phyloP scores from a whole-genome alignment of 2,113 vertebrate species.

The Nestor notabilis region DNA sequence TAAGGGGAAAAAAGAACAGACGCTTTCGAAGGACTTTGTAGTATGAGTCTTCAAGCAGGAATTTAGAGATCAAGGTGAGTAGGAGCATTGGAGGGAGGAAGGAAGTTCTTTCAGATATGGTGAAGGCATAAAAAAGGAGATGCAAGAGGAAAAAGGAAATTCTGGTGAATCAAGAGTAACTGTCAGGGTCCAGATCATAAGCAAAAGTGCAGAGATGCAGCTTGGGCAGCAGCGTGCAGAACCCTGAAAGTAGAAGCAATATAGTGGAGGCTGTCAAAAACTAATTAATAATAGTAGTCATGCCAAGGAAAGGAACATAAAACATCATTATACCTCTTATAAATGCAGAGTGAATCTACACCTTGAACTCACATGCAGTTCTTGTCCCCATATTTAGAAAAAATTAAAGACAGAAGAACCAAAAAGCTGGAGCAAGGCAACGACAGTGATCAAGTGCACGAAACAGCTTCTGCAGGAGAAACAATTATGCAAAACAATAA shows the following conservation, averaged over 20 bases:
- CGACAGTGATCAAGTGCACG: not conserved
- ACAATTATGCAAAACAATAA: not conserved
- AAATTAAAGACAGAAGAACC: not conserved
- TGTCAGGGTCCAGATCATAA: not conserved
- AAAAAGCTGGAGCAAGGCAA: not conserved
- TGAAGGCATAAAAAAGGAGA: not conserved
- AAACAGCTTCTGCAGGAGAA: not conserved
- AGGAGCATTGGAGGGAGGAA: not conserved
- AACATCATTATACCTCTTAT: not conserved
- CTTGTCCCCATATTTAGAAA: not conserved
- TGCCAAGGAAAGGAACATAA: not conserved
- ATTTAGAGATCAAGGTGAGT: slow-evolving; percentile 52
- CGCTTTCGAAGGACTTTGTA: slow-evolving; percentile 52
- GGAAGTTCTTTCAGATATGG: slow-evolving; percentile 8
- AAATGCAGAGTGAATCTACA: not conserved
- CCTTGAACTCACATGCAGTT: not conserved
- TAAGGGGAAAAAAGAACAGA: slow-evolving; percentile 22
- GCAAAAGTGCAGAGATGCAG: not conserved
- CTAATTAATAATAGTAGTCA: not conserved
- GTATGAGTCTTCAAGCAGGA: not conserved
- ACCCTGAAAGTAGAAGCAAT: not conserved
- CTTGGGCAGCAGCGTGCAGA: not conserved
- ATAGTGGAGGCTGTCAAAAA: slow-evolving; percentile 1
- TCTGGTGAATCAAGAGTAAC: not conserved
- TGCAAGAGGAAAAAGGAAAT: slow-evolving; percentile 19